Base-by-base conservation (phyloP, 2,113 vertebrate species). In the Hydropotes inermis region DNA sequence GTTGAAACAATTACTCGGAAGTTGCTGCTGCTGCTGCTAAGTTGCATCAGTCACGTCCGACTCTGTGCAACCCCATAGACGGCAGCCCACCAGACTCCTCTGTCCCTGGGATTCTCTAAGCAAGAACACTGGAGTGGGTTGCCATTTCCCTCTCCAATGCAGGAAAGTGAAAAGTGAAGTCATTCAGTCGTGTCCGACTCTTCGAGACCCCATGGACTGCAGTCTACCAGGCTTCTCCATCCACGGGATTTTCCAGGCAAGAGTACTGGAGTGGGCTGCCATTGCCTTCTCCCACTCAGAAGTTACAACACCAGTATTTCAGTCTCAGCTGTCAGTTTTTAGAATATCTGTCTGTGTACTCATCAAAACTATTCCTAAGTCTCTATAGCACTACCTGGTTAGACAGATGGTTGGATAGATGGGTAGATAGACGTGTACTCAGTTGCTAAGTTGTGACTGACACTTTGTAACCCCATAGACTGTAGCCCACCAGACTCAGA, bases 1-100 rank as follows among this genome's bases (percentile, higher is more conserved):
- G 70, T 50, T 94, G 33, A 79, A 83, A 60, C 55, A 50, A 93
- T 93, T 76, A 92, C 13, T 55, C 43, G 43, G 87, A 87, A n/a
- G 39, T 92, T 88, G 47, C 47, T 50, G 47, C 47, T 50, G 47
- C 47, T 50, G 47, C 47, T 50, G 47, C 47, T 50, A 50, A 50
- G 47, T 50, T 12, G 3, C 12, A 3, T 50, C 12, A 50, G 1
- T 50, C 47, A 50, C 12, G 12, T 13, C 47, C 1, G 3, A 50
- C 47, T 50, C 47, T 50, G 47, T 50, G 47, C 12, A 50, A 50
- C 47, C 47, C 2, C 47, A 50, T 13, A 50, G 12, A 50, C 9
- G 2, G 47, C 47, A 50, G 47, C 47, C 47, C 47, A 50, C 47
- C 47, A 50, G 47, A 3, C 47, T 50, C 47, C 47, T 50, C 3